These are phyloP conservation scores for Dascyllus trimaculatus DNA, from an alignment of 2,113 vertebrate species.

Conservation along the genomic window DNA sequence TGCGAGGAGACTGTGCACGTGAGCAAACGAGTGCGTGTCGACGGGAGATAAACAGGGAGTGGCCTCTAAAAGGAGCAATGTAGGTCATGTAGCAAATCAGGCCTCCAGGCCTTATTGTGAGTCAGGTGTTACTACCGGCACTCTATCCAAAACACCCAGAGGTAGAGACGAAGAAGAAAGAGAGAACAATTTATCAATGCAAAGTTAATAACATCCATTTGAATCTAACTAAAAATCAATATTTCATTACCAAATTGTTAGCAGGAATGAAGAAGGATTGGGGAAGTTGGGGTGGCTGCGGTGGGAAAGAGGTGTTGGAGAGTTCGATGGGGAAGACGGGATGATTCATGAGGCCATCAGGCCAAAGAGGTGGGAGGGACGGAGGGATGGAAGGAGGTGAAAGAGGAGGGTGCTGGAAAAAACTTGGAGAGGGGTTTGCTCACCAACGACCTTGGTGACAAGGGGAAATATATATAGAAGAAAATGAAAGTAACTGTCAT, in stretches of 20 bases:
- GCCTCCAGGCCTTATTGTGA: conserved; percentile 67
- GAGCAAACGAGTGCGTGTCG: conserved; percentile 4
- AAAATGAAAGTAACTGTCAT: conserved; percentile 95
- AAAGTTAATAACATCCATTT: conserved; percentile 99
- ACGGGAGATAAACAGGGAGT: conserved; percentile 10
- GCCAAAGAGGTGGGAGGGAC: conserved; percentile 83
- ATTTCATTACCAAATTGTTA: conserved; percentile 99
- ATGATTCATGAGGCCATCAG: conserved; percentile 98
- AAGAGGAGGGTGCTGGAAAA: conserved; percentile 87
- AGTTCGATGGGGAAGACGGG: conserved; percentile 96
- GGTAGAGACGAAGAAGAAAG: conserved; percentile 63
- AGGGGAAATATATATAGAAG: conserved; percentile 85
- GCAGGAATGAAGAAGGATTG: conserved; percentile 99
- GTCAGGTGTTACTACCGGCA: conserved; percentile 73
- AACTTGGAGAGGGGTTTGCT: conserved; percentile 87
- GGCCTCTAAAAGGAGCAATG: conserved; percentile 51
- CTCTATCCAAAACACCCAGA: conserved; percentile 70
- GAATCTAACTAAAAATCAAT: conserved; percentile 99
- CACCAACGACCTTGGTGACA: conserved; percentile 91
- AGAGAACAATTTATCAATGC: conserved; percentile 99
- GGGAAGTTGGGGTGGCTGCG: conserved; percentile 93
- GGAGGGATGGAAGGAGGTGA: conserved; percentile 86
- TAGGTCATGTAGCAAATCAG: conserved; percentile 72
- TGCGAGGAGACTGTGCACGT: conserved; percentile 16
- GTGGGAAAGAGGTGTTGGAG: conserved; percentile 92